Evolutionary conservation across 2,888 invertebrate genomes (phyloP).

Genomic region (Noctua janthina): DNA sequence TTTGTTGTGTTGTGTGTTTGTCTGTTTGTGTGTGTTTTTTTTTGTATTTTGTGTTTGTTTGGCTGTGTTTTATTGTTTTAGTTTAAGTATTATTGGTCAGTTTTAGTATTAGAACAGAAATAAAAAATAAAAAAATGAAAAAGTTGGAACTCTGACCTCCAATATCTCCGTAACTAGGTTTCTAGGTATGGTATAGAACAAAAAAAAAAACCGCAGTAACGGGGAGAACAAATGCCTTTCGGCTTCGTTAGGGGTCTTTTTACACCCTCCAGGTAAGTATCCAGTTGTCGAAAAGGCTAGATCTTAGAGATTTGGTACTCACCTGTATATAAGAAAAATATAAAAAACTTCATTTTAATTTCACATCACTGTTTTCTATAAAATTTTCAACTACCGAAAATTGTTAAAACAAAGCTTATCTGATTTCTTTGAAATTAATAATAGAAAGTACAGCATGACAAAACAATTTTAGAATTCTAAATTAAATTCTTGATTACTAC

Average conservation of each 20-base stretch:
- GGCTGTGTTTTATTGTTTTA: no score
- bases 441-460: slow-evolving; percentile 10
- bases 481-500: slow-evolving; percentile 6
- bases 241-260: not conserved
- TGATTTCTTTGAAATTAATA: slow-evolving; percentile 2
- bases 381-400: not conserved
- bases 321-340: slow-evolving; percentile 27
- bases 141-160: no score
- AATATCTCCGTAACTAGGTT: no score
- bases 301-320: slow-evolving; percentile 5
- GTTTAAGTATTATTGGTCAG: no score
- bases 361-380: slow-evolving; percentile 10
- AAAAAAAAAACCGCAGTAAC: no score
- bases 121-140: no score
- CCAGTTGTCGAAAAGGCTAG: not conserved
- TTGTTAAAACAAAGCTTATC: slow-evolving; percentile 1
- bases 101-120: no score
- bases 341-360: slow-evolving; percentile 37
- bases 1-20: no score
- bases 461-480: slow-evolving; percentile 25
- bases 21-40: no score
- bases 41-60: no score
- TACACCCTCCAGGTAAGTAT: not conserved
- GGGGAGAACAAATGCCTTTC: not conserved
- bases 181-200: no score